Conservation (phyloP, 2,888 invertebrate species). For the Mythimna loreyi region DNA sequence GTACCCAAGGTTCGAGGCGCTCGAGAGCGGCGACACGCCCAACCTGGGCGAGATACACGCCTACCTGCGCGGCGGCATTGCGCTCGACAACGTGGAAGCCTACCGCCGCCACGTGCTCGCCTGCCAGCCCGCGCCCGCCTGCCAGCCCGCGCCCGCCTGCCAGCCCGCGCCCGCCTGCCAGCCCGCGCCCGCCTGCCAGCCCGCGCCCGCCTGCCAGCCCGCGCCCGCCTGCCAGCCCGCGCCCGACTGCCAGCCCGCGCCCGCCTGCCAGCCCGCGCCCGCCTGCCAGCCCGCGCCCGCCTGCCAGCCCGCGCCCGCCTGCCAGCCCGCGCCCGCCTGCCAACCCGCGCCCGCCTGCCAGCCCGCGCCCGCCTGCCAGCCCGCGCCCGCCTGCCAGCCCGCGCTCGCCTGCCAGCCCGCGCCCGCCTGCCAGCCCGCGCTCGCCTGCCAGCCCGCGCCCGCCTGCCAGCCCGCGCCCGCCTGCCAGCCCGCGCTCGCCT, state of each 20-base stretch:
- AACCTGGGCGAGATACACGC: conserved; percentile 81
- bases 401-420: too few species aligned
- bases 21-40: conserved; percentile 87
- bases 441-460: too few species aligned
- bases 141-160: conserved; percentile 24
- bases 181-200: conserved; percentile 81
- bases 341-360: conserved; percentile 1
- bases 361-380: not conserved
- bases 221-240: conserved; percentile 9
- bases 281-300: too few species aligned
- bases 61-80: conserved; percentile 84
- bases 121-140: conserved; percentile 44
- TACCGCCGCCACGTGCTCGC: conserved; percentile 82
- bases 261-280: not conserved
- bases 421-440: too few species aligned
- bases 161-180: conserved; percentile 72
- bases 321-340: too few species aligned
- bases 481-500: conserved; percentile 73
- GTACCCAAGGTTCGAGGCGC: conserved; percentile 88
- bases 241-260: not conserved
- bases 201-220: conserved; percentile 74
- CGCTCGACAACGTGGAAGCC: conserved; percentile 82
- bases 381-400: not conserved
- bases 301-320: too few species aligned
- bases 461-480: conserved; percentile 1